Evolutionary conservation across 2,797 vertebrate species (phyloP).

Genomic region (Mycteria americana): DNA sequence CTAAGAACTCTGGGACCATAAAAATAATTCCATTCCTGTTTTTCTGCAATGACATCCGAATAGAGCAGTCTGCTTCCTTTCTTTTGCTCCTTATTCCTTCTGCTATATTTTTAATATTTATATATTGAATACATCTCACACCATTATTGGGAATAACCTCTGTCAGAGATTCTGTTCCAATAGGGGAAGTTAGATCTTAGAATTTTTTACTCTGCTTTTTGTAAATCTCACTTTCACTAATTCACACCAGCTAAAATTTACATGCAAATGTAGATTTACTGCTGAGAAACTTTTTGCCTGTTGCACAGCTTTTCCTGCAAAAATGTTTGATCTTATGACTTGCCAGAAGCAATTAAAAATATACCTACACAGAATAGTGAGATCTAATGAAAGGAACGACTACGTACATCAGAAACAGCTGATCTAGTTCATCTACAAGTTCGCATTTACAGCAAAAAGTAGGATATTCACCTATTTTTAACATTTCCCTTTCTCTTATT

Average conservation of each 20-base stretch:
- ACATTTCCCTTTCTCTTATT: background rate
- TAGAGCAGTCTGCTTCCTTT: background rate
- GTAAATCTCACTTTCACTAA: background rate
- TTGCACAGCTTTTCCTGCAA: background rate
- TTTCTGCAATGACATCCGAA: background rate
- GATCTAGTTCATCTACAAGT: background rate
- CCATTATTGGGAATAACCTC: background rate
- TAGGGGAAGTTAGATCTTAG: background rate
- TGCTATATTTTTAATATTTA: background rate
- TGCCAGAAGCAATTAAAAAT: background rate
- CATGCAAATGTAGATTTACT: background rate
- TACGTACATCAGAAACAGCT: background rate
- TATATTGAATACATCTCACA: background rate
- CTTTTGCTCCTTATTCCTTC: background rate
- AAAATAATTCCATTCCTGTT: background rate
- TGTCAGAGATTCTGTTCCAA: background rate
- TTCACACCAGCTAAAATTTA: background rate
- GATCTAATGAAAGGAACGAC: background rate
- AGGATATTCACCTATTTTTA: background rate
- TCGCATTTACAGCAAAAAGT: background rate
- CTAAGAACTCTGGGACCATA: background rate
- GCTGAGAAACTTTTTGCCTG: background rate
- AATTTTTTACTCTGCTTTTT: background rate
- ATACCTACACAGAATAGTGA: background rate
- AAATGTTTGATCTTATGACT: background rate